These are phyloP conservation scores for Phaethon lepturus DNA, from an alignment of 2,113 vertebrate species.

Conservation along the genomic window DNA sequence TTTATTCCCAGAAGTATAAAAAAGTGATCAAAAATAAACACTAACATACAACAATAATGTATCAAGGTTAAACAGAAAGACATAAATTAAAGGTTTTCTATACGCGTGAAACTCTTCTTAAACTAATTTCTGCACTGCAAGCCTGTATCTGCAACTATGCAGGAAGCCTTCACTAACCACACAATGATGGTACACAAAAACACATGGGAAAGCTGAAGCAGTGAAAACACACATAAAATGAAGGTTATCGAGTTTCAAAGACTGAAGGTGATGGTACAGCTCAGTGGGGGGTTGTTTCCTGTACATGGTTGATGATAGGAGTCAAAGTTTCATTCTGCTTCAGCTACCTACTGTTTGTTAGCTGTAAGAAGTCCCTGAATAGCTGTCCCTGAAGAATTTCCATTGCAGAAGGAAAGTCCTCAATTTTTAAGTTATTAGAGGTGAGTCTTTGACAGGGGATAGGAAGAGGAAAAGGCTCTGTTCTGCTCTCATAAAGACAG, in stretches of 20 bases:
- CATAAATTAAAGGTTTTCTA: not conserved
- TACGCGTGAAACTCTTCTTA: not conserved
- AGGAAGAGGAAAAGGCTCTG: not conserved
- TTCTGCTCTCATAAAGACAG: not conserved
- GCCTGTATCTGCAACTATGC: not conserved
- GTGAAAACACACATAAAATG: not conserved
- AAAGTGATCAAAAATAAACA: not conserved
- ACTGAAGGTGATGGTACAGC: not conserved
- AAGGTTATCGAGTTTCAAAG: not conserved
- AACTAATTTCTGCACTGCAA: not conserved
- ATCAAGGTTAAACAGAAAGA: not conserved
- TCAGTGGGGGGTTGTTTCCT: not conserved
- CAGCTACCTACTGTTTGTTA: not conserved
- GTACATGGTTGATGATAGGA: not conserved
- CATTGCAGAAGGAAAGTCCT: not conserved
- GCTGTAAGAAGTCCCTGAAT: not conserved
- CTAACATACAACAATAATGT: not conserved
- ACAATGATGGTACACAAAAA: not conserved
- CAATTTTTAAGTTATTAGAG: not conserved
- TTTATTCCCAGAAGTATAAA: not conserved
- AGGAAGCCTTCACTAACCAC: not conserved
- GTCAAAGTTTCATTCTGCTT: not conserved
- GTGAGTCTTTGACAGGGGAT: not conserved
- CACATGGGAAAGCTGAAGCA: not conserved
- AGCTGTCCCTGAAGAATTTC: not conserved